Evolutionary conservation across 2,113 vertebrate species (phyloP).

Genomic region (Notothenia rossii): DNA sequence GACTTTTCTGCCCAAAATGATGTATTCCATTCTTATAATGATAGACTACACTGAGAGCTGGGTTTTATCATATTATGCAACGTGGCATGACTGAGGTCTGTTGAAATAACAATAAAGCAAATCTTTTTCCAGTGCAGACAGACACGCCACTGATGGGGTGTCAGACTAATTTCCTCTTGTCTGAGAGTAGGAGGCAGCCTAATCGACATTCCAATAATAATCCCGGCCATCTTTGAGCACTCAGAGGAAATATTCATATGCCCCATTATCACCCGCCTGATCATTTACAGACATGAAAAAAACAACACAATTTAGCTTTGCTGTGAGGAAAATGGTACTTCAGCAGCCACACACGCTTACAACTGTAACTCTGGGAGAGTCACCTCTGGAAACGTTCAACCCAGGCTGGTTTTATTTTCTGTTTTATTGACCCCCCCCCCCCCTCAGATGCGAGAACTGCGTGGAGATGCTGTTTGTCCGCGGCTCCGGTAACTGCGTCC

Average conservation of each 20-base stretch:
- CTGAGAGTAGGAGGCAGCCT: slow-evolving; percentile 64
- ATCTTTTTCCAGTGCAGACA: slow-evolving; percentile 74
- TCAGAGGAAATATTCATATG: slow-evolving; percentile 66
- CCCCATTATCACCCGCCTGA: slow-evolving; percentile 63
- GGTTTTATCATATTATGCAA: slow-evolving; percentile 64
- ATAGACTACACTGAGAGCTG: slow-evolving; percentile 44
- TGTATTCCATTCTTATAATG: slow-evolving; percentile 30
- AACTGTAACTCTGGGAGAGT: slow-evolving; percentile 5
- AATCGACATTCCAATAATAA: slow-evolving; percentile 74
- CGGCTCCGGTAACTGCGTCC: slow-evolving; percentile 95
- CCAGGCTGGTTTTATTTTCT: slow-evolving; percentile 10
- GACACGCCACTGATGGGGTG: slow-evolving; percentile 70
- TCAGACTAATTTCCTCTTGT: slow-evolving; percentile 75
- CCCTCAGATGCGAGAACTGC: slow-evolving; percentile 93
- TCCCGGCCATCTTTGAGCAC: slow-evolving; percentile 68
- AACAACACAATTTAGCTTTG: slow-evolving; percentile 36
- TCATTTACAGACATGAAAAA: slow-evolving; percentile 38
- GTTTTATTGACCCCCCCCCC: neutral
- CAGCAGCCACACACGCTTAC: neutral
- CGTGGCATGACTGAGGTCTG: slow-evolving; percentile 64
- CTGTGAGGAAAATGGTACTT: slow-evolving; percentile 44
- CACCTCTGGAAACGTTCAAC: slow-evolving; percentile 21
- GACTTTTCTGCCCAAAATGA: slow-evolving; percentile 8
- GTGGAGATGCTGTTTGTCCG: slow-evolving; percentile 97
- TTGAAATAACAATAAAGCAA: slow-evolving; percentile 73